phyloP scores from a whole-genome alignment of 2,113 vertebrate species.

The Tachycineta bicolor region DNA sequence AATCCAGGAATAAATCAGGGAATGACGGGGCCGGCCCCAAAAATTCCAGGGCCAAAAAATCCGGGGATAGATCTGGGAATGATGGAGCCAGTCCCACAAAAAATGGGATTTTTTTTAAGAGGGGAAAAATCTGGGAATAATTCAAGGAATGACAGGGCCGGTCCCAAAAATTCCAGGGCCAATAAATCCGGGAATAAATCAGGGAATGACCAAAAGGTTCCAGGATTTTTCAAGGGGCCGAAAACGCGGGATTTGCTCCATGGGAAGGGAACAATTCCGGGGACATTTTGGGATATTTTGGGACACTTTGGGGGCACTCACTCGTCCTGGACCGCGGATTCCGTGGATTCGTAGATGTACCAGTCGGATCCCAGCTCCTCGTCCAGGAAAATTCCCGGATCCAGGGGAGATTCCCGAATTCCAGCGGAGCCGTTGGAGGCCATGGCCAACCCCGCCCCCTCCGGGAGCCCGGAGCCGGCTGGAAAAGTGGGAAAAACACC shows the following conservation, averaged over 20 bases:
- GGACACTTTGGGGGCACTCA: constrained; percentile 32
- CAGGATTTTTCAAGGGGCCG: not conserved
- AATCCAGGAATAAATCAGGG: no score
- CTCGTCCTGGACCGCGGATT: not conserved
- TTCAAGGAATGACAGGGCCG: fast-evolving
- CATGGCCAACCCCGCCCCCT: not conserved
- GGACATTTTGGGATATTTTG: not conserved
- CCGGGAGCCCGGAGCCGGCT: not conserved
- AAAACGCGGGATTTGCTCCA: fast-evolving
- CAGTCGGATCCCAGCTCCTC: constrained; percentile 43
- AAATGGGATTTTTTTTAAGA: no score
- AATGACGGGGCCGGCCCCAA: no score
- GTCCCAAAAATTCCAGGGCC: not conserved
- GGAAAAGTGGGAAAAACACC: not conserved
- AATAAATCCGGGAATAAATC: not conserved
- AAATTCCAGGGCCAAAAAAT: not conserved
- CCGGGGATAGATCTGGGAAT: not conserved
- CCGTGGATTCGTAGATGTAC: constrained; percentile 69
- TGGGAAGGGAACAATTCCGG: fast-evolving
- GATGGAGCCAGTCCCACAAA: not conserved
- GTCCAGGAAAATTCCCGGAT: not conserved
- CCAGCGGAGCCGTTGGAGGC: not conserved
- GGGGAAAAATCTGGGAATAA: not conserved
- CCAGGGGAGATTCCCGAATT: not conserved
- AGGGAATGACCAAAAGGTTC: not conserved